Percentiles rank a stretch among this genome's conserved stretches.
phyloP scores from a whole-genome alignment of 2,113 vertebrate species.

The Dryoscopus gambensis region DNA sequence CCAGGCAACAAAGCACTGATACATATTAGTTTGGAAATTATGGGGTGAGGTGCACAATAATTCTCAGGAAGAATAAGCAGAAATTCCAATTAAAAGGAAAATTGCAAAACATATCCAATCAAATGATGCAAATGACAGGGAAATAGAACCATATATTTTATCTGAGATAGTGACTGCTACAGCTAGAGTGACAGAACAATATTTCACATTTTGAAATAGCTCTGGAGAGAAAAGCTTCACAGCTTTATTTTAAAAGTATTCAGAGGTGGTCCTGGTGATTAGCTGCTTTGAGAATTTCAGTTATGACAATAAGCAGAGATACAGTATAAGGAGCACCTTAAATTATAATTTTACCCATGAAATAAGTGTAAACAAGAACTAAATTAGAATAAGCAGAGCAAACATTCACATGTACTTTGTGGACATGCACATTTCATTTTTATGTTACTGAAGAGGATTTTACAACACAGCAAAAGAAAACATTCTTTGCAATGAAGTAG shows the following conservation, averaged over 20 bases:
- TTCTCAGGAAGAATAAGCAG: not conserved
- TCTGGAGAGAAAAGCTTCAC: not conserved
- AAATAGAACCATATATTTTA: conserved; percentile 4
- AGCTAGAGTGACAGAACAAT: not conserved
- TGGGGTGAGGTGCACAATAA: not conserved
- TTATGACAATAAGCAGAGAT: not conserved
- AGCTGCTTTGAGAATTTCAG: not conserved
- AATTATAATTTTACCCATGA: not conserved
- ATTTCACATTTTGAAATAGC: conserved; percentile 10
- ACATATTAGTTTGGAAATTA: conserved; percentile 3
- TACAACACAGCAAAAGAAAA: not conserved
- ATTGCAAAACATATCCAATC: not conserved
- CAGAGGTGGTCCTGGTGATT: not conserved
- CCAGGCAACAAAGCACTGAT: not conserved
- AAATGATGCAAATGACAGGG: not conserved
- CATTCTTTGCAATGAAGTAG: not conserved
- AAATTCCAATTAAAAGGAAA: conserved; percentile 29
- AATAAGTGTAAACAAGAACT: not conserved
- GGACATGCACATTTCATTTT: not conserved
- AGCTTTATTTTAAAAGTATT: not conserved
- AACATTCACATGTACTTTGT: not conserved
- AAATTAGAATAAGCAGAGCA: not conserved
- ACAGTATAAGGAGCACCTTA: not conserved
- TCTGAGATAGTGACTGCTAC: not conserved
- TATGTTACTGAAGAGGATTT: not conserved